A percentile compares a stretch with the other conserved stretches of the same genome.
Conservation (phyloP, 2,113 vertebrate genomes). For the Jacana jacana region DNA sequence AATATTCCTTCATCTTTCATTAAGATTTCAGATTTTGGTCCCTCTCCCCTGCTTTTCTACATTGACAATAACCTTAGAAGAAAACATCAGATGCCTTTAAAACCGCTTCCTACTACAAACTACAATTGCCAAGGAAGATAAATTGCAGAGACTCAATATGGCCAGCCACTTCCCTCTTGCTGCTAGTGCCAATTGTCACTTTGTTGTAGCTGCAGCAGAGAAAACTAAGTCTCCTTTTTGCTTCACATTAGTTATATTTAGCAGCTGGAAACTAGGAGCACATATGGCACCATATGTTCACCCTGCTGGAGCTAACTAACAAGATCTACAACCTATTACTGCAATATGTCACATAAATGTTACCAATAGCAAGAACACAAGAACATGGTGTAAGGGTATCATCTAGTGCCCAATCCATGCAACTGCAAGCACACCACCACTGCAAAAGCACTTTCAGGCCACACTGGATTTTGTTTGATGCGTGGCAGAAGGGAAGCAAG, state of each 20-base stretch:
- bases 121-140: slow-evolving; percentile 15
- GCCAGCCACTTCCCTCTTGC: background rate
- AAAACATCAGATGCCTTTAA: background rate
- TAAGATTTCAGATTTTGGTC: background rate
- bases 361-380: background rate
- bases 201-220: background rate
- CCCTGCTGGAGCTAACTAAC: background rate
- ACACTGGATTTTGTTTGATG: background rate
- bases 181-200: background rate
- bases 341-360: background rate
- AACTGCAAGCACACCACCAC: background rate
- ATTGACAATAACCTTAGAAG: background rate
- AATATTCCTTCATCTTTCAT: background rate
- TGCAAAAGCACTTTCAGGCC: background rate
- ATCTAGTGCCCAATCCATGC: slow-evolving; percentile 29
- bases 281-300: background rate
- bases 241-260: background rate
- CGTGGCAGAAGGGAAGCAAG: background rate
- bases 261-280: background rate
- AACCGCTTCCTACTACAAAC: slow-evolving; percentile 5
- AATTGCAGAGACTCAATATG: background rate
- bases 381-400: background rate
- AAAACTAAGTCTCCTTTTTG: background rate
- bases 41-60: background rate
- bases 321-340: background rate